A percentile compares a stretch with the other conserved stretches of the same genome.
Conservation (phyloP, 2,797 vertebrate genomes). For the Crenuchus spilurus region DNA sequence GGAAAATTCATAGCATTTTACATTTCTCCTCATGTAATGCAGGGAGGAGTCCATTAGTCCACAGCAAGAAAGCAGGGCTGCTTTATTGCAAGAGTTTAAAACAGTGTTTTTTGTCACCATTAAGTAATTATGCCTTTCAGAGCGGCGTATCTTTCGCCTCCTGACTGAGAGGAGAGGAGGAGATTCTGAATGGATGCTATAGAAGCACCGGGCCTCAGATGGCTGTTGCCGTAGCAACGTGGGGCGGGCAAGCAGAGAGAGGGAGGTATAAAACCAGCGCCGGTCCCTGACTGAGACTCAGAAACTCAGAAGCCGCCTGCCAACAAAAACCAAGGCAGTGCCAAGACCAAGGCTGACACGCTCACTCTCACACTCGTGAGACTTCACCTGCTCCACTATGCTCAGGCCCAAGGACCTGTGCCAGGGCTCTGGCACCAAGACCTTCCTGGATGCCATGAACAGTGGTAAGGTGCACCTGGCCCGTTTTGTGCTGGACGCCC, state of each 20-base stretch:
- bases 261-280: constrained; percentile 81
- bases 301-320: constrained; percentile 61
- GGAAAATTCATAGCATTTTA: constrained; percentile 21
- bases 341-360: constrained; percentile 52
- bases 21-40: constrained; percentile 21
- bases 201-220: constrained; percentile 78
- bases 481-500: constrained; percentile 89
- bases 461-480: constrained; percentile 89
- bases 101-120: constrained; percentile 57
- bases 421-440: constrained; percentile 88
- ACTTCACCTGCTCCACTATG: constrained; percentile 67
- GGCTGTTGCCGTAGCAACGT: constrained; percentile 83
- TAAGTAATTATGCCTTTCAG: constrained; percentile 77
- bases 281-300: constrained; percentile 73
- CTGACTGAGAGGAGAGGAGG: constrained; percentile 68
- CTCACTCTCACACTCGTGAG: constrained; percentile 54
- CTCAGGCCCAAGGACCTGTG: constrained; percentile 89
- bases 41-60: constrained; percentile 43
- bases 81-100: constrained; percentile 16
- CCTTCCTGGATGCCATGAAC: constrained; percentile 89
- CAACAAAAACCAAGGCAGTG: constrained; percentile 22
- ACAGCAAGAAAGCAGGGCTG: constrained; percentile 27
- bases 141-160: constrained; percentile 74
- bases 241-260: constrained; percentile 73
- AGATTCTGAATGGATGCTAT: constrained; percentile 79